A percentile compares a stretch with the other conserved stretches of the same genome.
Conservation (phyloP, 2,888 invertebrate genomes). For the Eristalinus sepulchralis region DNA sequence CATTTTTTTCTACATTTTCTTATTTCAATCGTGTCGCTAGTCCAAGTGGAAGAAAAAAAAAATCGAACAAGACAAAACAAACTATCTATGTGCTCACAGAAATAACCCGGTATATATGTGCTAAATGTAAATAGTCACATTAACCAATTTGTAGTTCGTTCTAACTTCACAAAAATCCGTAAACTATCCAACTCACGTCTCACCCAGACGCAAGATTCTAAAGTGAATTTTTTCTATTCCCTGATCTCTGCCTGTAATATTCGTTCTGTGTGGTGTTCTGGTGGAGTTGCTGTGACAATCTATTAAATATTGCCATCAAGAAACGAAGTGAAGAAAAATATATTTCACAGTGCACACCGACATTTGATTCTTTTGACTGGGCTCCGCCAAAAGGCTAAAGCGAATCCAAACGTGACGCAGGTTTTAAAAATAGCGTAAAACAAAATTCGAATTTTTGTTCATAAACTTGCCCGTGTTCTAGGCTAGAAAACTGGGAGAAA, state of each 20-base stretch:
- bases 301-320: neutral
- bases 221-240: constrained; percentile 8
- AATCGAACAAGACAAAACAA: constrained; percentile 19
- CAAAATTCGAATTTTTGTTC: constrained; percentile 54
- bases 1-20: constrained; percentile 20
- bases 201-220: neutral
- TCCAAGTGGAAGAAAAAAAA: constrained; percentile 22
- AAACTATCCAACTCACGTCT: neutral
- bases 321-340: neutral
- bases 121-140: neutral
- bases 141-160: neutral
- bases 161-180: neutral
- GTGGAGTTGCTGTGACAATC: neutral
- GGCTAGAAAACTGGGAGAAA: constrained; percentile 52
- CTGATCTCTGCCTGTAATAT: neutral
- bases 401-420: constrained; percentile 64
- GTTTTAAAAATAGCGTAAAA: constrained; percentile 71
- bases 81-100: neutral
- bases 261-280: neutral
- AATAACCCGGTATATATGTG: constrained; percentile 1
- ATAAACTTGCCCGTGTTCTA: constrained; percentile 47
- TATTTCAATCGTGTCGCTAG: constrained; percentile 22
- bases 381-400: constrained; percentile 12
- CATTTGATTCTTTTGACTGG: constrained; percentile 16
- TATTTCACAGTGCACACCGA: neutral